A percentile compares a stretch with the other conserved stretches of the same genome.
phyloP scores from a whole-genome alignment of 2,797 vertebrate genomes.

The Lepilemur septentrionalis region DNA sequence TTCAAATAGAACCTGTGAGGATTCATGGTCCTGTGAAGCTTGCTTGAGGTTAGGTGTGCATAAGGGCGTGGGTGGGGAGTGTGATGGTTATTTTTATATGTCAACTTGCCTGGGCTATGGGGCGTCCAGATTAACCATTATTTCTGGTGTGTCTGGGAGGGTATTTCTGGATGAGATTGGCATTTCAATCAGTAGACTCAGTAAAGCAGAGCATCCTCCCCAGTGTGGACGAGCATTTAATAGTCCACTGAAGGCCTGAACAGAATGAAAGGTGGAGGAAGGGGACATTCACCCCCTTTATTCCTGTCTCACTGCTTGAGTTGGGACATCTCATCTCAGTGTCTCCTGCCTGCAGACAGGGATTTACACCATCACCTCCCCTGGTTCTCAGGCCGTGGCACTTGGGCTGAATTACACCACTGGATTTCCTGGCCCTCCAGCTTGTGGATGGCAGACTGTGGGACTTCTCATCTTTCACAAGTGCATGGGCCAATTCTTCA shows the following conservation, averaged over 20 bases:
- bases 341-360: neutral
- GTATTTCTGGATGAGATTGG: neutral
- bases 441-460: neutral
- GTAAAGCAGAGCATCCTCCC: neutral
- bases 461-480: neutral
- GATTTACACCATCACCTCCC: neutral
- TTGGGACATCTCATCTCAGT: neutral
- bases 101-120: neutral
- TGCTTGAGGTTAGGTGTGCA: neutral
- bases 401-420: neutral
- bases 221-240: too few relatives aligned
- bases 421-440: neutral
- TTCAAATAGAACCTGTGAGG: neutral
- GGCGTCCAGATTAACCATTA: neutral
- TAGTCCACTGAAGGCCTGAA: accelerated
- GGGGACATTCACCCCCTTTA: neutral
- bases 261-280: neutral
- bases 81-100: neutral
- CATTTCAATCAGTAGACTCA: neutral
- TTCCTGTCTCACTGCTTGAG: neutral
- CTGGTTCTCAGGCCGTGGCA: neutral
- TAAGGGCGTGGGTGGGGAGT: neutral
- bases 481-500: neutral
- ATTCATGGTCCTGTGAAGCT: too few relatives aligned
- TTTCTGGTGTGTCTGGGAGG: neutral